These are phyloP conservation scores for Bufo gargarizans DNA, from an alignment of 2,113 vertebrate species.

Conservation along the genomic window DNA sequence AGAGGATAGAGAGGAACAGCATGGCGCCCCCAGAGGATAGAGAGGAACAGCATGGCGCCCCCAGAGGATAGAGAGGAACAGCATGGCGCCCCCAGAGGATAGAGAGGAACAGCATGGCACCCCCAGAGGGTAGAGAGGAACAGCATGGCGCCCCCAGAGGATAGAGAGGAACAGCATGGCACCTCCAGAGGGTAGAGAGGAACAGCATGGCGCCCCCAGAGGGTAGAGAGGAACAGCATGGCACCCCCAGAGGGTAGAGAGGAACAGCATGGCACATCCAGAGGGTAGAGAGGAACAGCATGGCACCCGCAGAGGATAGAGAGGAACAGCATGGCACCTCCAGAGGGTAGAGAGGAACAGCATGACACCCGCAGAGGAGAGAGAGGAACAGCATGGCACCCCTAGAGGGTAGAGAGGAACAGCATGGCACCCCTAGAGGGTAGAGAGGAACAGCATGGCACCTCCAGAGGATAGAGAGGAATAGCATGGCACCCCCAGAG, in stretches of 20 bases:
- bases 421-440: not conserved
- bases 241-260: not conserved
- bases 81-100: not conserved
- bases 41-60: not conserved
- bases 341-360: not conserved
- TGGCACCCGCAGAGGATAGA: not conserved
- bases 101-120: not conserved
- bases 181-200: not conserved
- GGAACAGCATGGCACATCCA: not conserved
- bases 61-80: too few relatives aligned
- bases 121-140: not conserved
- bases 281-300: not conserved
- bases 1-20: not conserved
- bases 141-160: not conserved
- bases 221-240: not conserved
- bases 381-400: not conserved
- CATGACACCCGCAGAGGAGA: not conserved
- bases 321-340: not conserved
- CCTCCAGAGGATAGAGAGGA: not conserved
- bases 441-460: not conserved
- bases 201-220: not conserved
- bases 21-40: not conserved
- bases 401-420: not conserved
- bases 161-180: not conserved
- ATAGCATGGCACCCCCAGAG: not conserved